Evolutionary conservation across 1,140 invertebrate species (phyloP), one percentile per base, ranked within the genome.

Genomic region (Dreissena rostriformis): DNA sequence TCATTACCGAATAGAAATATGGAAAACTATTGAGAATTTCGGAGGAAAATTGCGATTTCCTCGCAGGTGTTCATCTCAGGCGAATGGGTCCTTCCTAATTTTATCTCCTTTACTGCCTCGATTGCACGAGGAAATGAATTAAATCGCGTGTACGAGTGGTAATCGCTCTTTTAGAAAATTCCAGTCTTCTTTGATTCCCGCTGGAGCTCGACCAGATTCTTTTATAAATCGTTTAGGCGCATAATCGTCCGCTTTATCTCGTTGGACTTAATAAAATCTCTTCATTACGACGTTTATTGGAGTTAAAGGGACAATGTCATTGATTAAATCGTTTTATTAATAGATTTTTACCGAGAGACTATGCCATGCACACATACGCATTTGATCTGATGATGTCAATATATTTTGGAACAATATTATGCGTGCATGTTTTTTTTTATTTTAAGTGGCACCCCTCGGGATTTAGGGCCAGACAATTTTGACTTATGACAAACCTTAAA

Each of bases 11-110:
- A 72, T 77, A 74, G 77, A 53, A 84, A 77, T 78, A 76, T 84
- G 82, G 77, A 84, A 84, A 84, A 76, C 77, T 84, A 84, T 77
- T 77, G 65, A 61, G 82, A 53, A 55, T 84, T 84, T 84, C 77
- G 73, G 75, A 55, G 73, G 73, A 71, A 78, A 71, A 84, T 78
- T 78, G 82, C 68, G 74, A 74, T 61, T 49, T 63, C 53, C 28
- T 65, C 72, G 82, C 82, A 84, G 82, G 82, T 84, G 82, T 68
- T 71, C 55, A 51, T 22, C 26, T 63, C 28, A 76, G 75, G 65
- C 52, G 39, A 24, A 49, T 26, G 73, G n/a, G 67, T 26, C 72
- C n/a, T 71, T 72, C 67, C 52, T 77, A 63, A 78, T 66, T 63
- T 77, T 77, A 77, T 77, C 82, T 28, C 70, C 57, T 49, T 49